Evolutionary conservation across 2,888 invertebrate genomes (phyloP).

Genomic region (Eristalis tenax): DNA sequence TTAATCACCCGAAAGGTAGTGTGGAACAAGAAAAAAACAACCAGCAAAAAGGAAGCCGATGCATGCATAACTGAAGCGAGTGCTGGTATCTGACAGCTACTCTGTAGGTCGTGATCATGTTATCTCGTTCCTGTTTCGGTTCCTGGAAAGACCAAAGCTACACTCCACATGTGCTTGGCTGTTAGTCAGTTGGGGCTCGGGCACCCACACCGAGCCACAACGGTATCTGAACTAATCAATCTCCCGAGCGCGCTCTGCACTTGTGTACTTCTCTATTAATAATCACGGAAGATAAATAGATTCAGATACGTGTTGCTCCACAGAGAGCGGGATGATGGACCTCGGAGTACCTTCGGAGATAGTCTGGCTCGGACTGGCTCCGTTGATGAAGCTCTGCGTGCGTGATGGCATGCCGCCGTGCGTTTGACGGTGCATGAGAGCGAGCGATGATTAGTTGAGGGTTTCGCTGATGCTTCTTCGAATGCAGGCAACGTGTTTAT

Average conservation of each 20-base stretch:
- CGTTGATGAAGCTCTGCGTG: slow-evolving; percentile 39
- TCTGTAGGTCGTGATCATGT: slow-evolving; percentile 69
- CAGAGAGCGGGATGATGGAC: slow-evolving; percentile 27
- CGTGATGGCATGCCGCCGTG: slow-evolving; percentile 54
- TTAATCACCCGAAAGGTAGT: slow-evolving; percentile 62
- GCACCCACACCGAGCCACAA: slow-evolving; percentile 45
- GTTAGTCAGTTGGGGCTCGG: slow-evolving; percentile 23
- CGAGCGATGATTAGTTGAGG: slow-evolving; percentile 30
- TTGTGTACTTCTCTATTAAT: slow-evolving; percentile 67
- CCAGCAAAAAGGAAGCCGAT: background rate
- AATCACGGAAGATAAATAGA: slow-evolving; percentile 64
- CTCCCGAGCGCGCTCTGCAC: slow-evolving; percentile 58
- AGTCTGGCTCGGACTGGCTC: slow-evolving; percentile 31
- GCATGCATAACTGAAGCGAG: slow-evolving; percentile 30
- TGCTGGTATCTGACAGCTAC: slow-evolving; percentile 43
- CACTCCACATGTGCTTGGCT: slow-evolving; percentile 14
- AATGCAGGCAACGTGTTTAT: slow-evolving; percentile 27
- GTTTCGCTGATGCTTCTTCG: background rate
- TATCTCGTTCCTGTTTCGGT: slow-evolving; percentile 46
- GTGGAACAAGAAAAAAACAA: background rate
- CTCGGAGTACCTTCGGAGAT: background rate
- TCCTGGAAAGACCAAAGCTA: slow-evolving; percentile 46
- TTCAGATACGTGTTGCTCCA: slow-evolving; percentile 39
- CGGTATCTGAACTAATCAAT: slow-evolving; percentile 68
- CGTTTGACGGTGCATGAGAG: slow-evolving; percentile 13